Evolutionary conservation across 2,797 vertebrate genomes (phyloP).

Genomic region (Erethizon dorsatum): DNA sequence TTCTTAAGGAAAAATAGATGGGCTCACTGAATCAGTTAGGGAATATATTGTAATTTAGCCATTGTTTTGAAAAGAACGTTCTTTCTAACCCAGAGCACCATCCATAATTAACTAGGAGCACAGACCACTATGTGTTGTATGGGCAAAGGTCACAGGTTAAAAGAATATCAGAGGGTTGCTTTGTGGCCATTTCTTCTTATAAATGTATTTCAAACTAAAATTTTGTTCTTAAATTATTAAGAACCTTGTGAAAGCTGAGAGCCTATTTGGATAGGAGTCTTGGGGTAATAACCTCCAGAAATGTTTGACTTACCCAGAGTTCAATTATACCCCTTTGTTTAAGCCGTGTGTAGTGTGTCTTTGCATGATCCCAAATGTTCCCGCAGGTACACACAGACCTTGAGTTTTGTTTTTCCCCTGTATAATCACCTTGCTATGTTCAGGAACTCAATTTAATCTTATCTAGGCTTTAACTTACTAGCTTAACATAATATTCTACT

Average conservation of each 20-base stretch:
- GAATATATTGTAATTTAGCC: slow-evolving; percentile 65
- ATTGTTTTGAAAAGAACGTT: slow-evolving; percentile 6
- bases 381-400: not conserved
- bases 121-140: not conserved
- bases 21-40: slow-evolving; percentile 29
- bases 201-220: slow-evolving; percentile 25
- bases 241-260: not conserved
- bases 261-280: not conserved
- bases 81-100: not conserved
- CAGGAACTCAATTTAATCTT: slow-evolving; percentile 59
- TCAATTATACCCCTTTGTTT: slow-evolving; percentile 7
- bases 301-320: not conserved
- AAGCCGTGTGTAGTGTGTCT: not conserved
- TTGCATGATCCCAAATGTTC: slow-evolving; percentile 54
- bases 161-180: not conserved
- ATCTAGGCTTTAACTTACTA: slow-evolving; percentile 44
- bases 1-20: slow-evolving; percentile 76
- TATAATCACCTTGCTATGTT: not conserved
- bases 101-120: not conserved
- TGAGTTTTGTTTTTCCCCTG: slow-evolving; percentile 34
- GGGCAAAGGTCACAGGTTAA: not conserved
- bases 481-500: slow-evolving; percentile 50
- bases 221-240: not conserved
- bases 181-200: not conserved
- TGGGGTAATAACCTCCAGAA: not conserved